Base-by-base conservation (phyloP, 2,113 vertebrate genomes). In the Hydrochoerus hydrochaeris region DNA sequence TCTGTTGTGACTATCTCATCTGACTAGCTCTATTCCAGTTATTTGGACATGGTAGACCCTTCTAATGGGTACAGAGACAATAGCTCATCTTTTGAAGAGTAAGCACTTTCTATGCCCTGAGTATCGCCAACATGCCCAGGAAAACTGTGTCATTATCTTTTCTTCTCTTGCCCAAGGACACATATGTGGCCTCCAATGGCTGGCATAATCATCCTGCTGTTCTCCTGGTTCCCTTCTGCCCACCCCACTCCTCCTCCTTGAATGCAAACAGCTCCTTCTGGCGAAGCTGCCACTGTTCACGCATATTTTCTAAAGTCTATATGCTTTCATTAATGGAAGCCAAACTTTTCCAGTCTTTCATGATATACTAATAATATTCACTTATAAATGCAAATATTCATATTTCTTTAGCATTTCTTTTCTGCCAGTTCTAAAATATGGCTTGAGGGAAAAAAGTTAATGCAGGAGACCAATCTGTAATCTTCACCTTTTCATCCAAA, bases 331-430 rank as follows among this genome's bases (percentile, higher is more conserved):
- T 32, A 75, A 91, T 32, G 49, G 52, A 60, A n/a, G 9, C 30
- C 69, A 93, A 78, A 63, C 20, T 57, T 54, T 71, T 57, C 75
- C 90, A 82, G 7, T 69, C 83, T 69, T 95, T 93, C 80, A 85
- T 35, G 87, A 85, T 88, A 35, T 49, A 32, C 67, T 57, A 26
- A 85, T 41, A 24, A 32, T 71, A 88, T 88, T 85, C 90, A 93
- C 75, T 81, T 44, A 24, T 0, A 88, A 69, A n/a, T 62, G 22
- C 35, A 38, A 69, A 69, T 69, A 69, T 69, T 92, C 86, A 35
- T 69, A 91, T 90, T 85, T 58, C 17, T 65, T 78, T 67, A 69
- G n/a, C 52, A 22, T 65, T 44, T 62, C 10, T 82, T 73, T 54
- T 88, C 77, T 67, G 60, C 65, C 49, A 54, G 54, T 91, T 80